Conservation (phyloP, 2,888 invertebrate species). For the Taphrorychus bicolor region DNA sequence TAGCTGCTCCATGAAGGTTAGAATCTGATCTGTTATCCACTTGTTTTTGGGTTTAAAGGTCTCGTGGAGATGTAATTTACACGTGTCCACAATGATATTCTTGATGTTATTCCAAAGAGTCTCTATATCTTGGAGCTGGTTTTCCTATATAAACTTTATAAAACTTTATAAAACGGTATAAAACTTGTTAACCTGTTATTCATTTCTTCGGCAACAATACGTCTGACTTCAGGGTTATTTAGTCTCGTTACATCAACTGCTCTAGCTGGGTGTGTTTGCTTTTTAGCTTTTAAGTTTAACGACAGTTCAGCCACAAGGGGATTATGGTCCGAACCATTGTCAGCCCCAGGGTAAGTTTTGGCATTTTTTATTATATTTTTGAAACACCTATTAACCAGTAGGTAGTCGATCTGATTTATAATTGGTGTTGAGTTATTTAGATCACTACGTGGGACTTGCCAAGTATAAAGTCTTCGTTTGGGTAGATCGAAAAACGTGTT, state of each 20-base stretch:
- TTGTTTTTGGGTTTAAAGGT: conserved; percentile 14
- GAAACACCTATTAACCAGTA: conserved; percentile 17
- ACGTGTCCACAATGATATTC: no score
- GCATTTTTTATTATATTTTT: conserved; percentile 17
- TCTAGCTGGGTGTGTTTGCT: no score
- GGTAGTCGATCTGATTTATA: conserved; percentile 17
- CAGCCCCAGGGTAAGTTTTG: conserved; percentile 17
- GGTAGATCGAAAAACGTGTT: no score
- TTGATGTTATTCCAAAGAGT: no score
- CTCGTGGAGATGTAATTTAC: conserved; percentile 13
- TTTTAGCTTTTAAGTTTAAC: no score
- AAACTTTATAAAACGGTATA: no score
- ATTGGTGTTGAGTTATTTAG: conserved; percentile 18
- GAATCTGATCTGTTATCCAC: conserved; percentile 2
- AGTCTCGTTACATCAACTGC: no score
- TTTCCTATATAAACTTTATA: background rate
- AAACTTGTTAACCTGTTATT: background rate
- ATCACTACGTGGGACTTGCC: background rate
- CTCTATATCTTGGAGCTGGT: no score
- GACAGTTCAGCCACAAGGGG: no score
- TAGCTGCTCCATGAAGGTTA: background rate
- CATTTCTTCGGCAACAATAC: no score
- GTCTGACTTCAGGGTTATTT: no score
- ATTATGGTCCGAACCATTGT: conserved; percentile 16
- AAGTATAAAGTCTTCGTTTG: no score